phyloP scores from a whole-genome alignment of 1,140 invertebrate genomes.

The Rhagoletis pomonella region DNA sequence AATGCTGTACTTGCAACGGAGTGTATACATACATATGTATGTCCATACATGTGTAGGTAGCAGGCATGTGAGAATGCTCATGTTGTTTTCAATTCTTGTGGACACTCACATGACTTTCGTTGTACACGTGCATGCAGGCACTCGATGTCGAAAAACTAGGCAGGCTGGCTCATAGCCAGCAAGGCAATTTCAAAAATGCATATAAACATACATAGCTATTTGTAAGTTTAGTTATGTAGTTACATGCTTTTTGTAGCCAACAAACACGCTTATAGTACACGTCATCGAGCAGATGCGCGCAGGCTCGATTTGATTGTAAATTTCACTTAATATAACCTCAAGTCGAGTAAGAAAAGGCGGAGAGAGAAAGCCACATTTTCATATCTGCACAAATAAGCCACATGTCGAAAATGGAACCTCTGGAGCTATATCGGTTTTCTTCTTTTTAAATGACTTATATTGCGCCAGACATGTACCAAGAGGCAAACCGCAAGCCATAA shows the following conservation, averaged over 20 bases:
- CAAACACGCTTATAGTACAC: neutral
- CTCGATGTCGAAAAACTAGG: neutral
- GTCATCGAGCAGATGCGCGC: neutral
- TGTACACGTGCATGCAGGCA: neutral
- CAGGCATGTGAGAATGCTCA: neutral
- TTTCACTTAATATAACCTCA: neutral
- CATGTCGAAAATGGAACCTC: too few relatives aligned
- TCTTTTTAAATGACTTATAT: too few relatives aligned
- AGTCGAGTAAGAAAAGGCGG: neutral
- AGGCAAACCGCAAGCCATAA: too few relatives aligned
- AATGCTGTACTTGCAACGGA: neutral
- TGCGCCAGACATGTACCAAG: too few relatives aligned
- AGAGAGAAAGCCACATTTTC: neutral
- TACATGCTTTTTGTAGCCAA: neutral
- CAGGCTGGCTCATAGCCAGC: neutral
- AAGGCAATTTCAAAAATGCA: neutral
- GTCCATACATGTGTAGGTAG: too few relatives aligned
- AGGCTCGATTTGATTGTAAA: neutral
- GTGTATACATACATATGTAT: too few relatives aligned
- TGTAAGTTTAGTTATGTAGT: neutral
- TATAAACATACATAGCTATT: neutral
- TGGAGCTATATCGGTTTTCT: too few relatives aligned
- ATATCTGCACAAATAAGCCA: too few relatives aligned
- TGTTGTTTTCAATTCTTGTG: neutral
- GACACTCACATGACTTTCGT: neutral